Conservation (phyloP, 2,888 invertebrate species). For the Drosophila nigricruria region DNA sequence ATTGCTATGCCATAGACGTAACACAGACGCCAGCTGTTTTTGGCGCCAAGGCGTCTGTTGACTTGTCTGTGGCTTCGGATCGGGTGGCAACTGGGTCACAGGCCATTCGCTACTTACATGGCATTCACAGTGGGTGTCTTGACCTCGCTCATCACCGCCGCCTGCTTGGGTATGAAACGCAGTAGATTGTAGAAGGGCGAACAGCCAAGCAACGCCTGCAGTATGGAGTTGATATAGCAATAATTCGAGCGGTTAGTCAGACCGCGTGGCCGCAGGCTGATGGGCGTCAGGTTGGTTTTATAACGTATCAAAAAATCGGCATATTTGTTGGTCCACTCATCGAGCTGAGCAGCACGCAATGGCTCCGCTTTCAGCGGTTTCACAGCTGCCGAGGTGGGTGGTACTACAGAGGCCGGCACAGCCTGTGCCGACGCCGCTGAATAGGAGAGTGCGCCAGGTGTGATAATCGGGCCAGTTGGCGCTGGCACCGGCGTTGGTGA, state of each 20-base stretch:
- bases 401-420: constrained; percentile 59
- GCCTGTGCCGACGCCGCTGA: constrained; percentile 85
- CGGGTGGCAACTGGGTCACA: constrained; percentile 27
- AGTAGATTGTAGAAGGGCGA: constrained; percentile 97
- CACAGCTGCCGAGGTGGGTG: constrained; percentile 49
- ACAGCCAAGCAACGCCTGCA: constrained; percentile 97
- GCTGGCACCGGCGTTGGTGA: constrained; percentile 68
- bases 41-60: constrained; percentile 79
- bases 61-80: constrained; percentile 75
- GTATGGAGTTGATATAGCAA: constrained; percentile 97
- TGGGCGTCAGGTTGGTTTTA: constrained; percentile 91
- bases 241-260: constrained; percentile 97
- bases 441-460: constrained; percentile 84
- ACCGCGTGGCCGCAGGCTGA: constrained; percentile 94
- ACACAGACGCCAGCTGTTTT: constrained; percentile 75
- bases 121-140: constrained; percentile 95
- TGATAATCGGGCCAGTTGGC: constrained; percentile 71
- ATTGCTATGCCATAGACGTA: constrained; percentile 83
- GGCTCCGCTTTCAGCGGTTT: constrained; percentile 65
- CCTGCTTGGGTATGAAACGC: constrained; percentile 90
- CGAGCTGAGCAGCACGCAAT: constrained; percentile 67
- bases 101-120: constrained; percentile 87
- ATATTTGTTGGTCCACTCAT: constrained; percentile 85
- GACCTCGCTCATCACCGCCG: constrained; percentile 87
- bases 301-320: constrained; percentile 91